phyloP scores from a whole-genome alignment of 2,113 vertebrate species.

The Copsychus sechellarum region DNA sequence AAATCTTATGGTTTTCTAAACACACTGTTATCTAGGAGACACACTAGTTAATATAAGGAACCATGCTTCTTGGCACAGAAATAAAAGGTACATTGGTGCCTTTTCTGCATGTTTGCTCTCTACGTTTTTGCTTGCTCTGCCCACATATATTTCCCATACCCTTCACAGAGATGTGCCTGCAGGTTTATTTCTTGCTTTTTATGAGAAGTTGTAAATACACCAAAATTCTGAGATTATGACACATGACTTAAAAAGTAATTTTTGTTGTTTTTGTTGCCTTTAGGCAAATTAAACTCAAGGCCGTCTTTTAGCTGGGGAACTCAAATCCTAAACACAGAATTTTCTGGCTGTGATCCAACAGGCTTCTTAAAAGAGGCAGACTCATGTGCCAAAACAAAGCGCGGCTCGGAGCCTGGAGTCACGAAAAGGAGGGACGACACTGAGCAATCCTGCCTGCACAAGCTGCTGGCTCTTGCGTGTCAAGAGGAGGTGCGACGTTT shows the following conservation, averaged over 20 bases:
- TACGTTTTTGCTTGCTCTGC: not conserved
- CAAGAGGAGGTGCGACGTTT: not conserved
- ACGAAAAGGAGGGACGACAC: no score
- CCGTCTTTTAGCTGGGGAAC: not conserved
- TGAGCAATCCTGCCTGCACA: not conserved
- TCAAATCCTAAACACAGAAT: not conserved
- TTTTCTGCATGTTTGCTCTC: not conserved
- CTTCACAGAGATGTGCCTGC: accelerated
- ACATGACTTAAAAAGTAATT: not conserved
- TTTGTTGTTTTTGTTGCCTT: not conserved
- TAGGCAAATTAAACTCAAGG: not conserved
- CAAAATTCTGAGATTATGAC: not conserved
- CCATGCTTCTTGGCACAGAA: not conserved
- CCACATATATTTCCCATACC: not conserved
- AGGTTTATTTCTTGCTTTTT: not conserved
- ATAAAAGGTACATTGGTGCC: not conserved
- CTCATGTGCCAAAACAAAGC: not conserved
- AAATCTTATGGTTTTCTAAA: not conserved
- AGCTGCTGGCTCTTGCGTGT: accelerated
- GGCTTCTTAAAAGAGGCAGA: not conserved
- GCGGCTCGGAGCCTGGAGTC: not conserved
- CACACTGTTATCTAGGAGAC: not conserved
- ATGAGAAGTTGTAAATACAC: not conserved
- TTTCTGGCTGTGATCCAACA: not conserved
- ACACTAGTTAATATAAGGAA: not conserved